phyloP scores from a whole-genome alignment of 2,113 vertebrate species.

The Caranx melampygus region DNA sequence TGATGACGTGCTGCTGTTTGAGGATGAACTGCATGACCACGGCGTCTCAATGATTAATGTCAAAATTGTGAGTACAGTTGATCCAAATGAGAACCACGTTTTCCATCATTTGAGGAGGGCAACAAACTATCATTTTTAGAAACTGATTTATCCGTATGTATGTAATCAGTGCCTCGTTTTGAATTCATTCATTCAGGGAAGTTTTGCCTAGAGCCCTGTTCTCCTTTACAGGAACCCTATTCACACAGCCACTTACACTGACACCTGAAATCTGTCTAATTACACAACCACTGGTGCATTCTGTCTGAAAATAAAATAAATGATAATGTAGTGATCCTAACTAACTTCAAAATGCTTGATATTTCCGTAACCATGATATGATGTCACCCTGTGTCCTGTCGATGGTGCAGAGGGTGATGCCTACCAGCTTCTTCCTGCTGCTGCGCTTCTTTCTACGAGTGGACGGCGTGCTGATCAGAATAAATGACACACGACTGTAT shows the following conservation, averaged over 20 bases:
- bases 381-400: slow-evolving; percentile 8
- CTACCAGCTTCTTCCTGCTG: slow-evolving; percentile 95
- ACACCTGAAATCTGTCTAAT: background rate
- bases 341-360: background rate
- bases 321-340: background rate
- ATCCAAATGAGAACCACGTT: background rate
- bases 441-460: slow-evolving; percentile 96
- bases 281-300: background rate
- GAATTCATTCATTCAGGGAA: background rate
- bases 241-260: background rate
- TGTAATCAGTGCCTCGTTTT: background rate
- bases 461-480: slow-evolving; percentile 94
- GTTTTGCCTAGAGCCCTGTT: background rate
- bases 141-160: background rate
- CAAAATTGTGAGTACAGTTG: slow-evolving; percentile 90
- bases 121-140: too few species aligned
- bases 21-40: slow-evolving; percentile 98
- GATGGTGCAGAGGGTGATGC: slow-evolving; percentile 94
- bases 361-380: background rate
- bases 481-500: slow-evolving; percentile 94
- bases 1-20: slow-evolving; percentile 96
- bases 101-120: background rate
- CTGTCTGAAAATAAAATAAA: background rate
- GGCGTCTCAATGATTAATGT: slow-evolving; percentile 96
- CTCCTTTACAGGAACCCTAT: background rate